Conservation (phyloP, 2,888 invertebrate genomes). For the Yponomeuta malinellus region DNA sequence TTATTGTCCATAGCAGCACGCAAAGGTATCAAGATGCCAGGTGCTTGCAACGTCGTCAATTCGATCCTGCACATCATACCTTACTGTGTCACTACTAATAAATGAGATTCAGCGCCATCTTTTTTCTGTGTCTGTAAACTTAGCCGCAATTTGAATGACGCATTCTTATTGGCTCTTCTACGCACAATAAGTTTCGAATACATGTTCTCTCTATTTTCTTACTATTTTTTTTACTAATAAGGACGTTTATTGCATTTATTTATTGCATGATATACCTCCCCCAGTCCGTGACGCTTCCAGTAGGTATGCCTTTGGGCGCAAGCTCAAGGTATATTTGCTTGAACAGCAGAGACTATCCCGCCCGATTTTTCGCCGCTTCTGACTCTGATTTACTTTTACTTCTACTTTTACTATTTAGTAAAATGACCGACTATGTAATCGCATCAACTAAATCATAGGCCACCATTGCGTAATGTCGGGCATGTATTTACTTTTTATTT, state of each 20-base stretch:
- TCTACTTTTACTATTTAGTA: no score
- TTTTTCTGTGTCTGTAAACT: neutral
- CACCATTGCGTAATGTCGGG: no score
- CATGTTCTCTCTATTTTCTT: neutral
- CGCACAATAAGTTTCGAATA: neutral
- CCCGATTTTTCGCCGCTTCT: no score
- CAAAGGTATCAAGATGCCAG: constrained; percentile 45
- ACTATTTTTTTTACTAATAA: neutral
- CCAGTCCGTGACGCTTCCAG: no score
- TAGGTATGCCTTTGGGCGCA: no score
- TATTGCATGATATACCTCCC: no score
- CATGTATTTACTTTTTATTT: no score
- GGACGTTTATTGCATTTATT: constrained; percentile 11
- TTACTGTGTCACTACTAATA: constrained; percentile 52
- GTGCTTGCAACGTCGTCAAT: constrained; percentile 52
- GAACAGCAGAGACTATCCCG: no score
- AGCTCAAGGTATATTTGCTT: no score
- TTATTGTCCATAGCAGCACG: constrained; percentile 12
- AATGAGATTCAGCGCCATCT: constrained; percentile 23
- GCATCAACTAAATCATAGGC: no score
- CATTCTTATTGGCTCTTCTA: neutral
- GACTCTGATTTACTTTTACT: no score
- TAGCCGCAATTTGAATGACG: neutral
- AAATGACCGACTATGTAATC: no score
- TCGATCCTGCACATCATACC: constrained; percentile 60